Percentiles rank a stretch among this genome's conserved stretches.
These are phyloP conservation scores for Graphium colonna DNA, from an alignment of 2,888 invertebrate genomes.

Conservation along the genomic window DNA sequence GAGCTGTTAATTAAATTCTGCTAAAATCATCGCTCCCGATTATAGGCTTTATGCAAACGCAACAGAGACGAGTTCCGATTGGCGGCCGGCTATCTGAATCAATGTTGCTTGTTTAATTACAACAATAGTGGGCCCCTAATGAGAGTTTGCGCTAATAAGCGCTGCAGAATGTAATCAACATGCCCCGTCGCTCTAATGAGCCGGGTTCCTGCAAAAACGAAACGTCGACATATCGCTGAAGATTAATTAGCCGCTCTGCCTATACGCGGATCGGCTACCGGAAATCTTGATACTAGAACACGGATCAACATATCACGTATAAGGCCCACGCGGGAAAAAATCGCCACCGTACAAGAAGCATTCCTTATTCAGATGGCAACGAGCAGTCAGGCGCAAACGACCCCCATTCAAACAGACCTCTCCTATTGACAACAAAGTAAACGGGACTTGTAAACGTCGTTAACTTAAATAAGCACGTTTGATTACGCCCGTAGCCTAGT, in stretches of 20 bases:
- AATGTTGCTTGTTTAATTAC: slow-evolving; percentile 75
- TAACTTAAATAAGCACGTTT: slow-evolving; percentile 79
- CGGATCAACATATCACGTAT: slow-evolving; percentile 52
- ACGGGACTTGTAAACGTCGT: slow-evolving; percentile 70
- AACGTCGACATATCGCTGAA: slow-evolving; percentile 72
- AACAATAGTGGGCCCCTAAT: slow-evolving; percentile 79
- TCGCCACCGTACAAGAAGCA: slow-evolving; percentile 19
- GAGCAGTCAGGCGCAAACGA: slow-evolving; percentile 33
- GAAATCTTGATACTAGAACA: slow-evolving; percentile 53
- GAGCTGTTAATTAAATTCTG: slow-evolving; percentile 78
- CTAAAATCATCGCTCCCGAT: slow-evolving; percentile 46
- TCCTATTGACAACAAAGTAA: slow-evolving; percentile 69
- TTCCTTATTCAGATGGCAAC: slow-evolving; percentile 23
- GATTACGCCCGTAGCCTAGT: slow-evolving; percentile 75
- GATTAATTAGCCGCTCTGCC: slow-evolving; percentile 74
- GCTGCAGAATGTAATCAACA: slow-evolving; percentile 79
- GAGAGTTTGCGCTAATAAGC: slow-evolving; percentile 79
- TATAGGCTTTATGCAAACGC: slow-evolving; percentile 39
- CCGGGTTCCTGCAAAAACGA: slow-evolving; percentile 76
- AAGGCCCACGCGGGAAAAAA: slow-evolving; percentile 39
- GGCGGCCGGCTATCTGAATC: slow-evolving; percentile 46
- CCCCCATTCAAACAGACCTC: slow-evolving; percentile 30
- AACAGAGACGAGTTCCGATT: slow-evolving; percentile 49
- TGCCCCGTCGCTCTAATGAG: slow-evolving; percentile 78
- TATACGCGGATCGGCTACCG: slow-evolving; percentile 52